Evolutionary conservation across 2,113 vertebrate species (phyloP).

Genomic region (Penelope pileata): DNA sequence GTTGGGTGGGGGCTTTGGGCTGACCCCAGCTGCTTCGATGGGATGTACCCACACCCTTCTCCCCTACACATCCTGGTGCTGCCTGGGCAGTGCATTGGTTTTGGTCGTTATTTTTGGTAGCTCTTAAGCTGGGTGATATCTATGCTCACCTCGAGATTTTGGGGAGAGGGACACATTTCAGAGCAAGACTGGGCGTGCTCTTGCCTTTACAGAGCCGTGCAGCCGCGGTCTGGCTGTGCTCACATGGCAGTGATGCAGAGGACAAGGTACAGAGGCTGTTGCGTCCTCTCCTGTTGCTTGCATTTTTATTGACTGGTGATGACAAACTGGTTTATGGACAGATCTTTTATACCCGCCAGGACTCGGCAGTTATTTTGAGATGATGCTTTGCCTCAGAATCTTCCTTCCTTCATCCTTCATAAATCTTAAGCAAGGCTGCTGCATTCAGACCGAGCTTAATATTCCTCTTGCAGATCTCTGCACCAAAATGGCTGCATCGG

Average conservation of each 20-base stretch:
- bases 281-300: not conserved
- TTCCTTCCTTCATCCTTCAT: conserved; percentile 74
- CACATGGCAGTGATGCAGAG: rapidly evolving
- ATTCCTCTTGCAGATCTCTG: conserved; percentile 74
- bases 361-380: conserved; percentile 71
- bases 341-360: conserved; percentile 65
- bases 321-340: conserved; percentile 72
- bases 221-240: rapidly evolving
- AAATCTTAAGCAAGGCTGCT: conserved; percentile 70
- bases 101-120: not conserved
- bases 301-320: conserved; percentile 63
- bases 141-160: rapidly evolving
- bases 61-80: not conserved
- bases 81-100: not conserved
- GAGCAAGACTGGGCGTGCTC: not conserved
- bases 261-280: not conserved
- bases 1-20: not conserved
- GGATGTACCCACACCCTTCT: not conserved
- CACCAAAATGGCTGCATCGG: conserved; percentile 62
- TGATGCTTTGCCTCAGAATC: conserved; percentile 69
- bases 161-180: rapidly evolving
- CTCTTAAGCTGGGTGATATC: rapidly evolving
- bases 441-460: conserved; percentile 73
- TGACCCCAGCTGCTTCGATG: not conserved
- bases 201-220: not conserved